phyloP scores from a whole-genome alignment of 2,888 invertebrate genomes.

The Zelleria hepariella region DNA sequence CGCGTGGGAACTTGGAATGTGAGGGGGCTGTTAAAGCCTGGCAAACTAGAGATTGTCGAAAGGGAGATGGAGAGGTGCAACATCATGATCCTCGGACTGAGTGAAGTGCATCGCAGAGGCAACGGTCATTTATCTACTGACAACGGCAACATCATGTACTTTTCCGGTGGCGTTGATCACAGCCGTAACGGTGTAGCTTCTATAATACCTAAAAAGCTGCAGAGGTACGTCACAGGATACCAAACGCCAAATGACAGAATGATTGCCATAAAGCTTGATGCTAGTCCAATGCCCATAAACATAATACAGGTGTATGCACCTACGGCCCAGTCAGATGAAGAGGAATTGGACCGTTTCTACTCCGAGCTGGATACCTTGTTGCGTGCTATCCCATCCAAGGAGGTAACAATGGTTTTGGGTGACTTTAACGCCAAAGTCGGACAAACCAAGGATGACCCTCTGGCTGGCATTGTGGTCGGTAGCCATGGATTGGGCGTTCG shows the following conservation, averaged over 20 bases:
- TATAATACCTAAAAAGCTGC: neutral
- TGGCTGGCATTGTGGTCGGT: neutral
- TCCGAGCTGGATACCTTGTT: neutral
- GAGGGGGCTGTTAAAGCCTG: neutral
- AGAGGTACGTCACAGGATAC: neutral
- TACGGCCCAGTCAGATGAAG: neutral
- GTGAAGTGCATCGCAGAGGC: neutral
- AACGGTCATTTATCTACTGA: neutral
- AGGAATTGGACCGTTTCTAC: neutral
- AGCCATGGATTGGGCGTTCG: neutral
- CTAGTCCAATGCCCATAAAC: neutral
- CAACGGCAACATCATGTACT: neutral
- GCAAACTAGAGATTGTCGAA: neutral
- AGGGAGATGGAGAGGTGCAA: neutral
- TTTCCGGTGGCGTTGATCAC: neutral
- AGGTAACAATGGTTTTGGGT: neutral
- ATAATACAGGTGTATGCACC: constrained; percentile 1
- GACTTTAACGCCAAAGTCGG: neutral
- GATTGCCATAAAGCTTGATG: neutral
- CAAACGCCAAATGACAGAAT: neutral
- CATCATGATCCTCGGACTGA: neutral
- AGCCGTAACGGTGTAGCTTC: neutral
- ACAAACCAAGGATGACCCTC: neutral
- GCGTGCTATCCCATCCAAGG: neutral
- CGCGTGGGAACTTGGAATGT: neutral